Percentiles rank a stretch among this genome's conserved stretches.
Evolutionary conservation across 2,113 vertebrate genomes (phyloP).

Genomic region (Anoura caudifer): DNA sequence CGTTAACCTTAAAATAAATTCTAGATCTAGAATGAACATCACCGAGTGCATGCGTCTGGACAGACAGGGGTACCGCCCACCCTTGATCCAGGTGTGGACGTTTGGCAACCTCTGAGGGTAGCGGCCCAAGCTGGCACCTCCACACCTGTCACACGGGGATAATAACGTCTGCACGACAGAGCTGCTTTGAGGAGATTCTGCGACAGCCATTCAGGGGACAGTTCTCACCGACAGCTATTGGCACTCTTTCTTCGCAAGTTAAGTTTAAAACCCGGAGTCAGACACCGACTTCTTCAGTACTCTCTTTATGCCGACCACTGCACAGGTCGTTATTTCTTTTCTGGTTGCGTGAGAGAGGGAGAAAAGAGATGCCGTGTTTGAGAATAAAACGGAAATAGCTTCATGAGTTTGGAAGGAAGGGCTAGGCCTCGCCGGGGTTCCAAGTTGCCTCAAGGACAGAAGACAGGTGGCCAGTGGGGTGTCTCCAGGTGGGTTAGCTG

Average conservation of each 20-base stretch:
- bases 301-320: neutral
- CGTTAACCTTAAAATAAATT: neutral
- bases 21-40: neutral
- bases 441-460: neutral
- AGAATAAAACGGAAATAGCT: neutral
- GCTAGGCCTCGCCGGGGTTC: no score
- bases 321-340: neutral
- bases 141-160: neutral
- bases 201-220: neutral
- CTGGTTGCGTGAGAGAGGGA: neutral
- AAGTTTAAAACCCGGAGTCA: neutral
- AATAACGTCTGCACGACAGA: neutral
- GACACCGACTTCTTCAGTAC: neutral
- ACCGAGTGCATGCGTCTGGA: neutral
- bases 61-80: rapidly evolving
- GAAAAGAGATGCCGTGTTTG: neutral
- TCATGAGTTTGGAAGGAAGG: neutral
- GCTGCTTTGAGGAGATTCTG: neutral
- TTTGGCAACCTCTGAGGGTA: neutral
- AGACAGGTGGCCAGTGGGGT: rapidly evolving
- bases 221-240: no score
- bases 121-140: no score
- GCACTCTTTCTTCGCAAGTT: neutral
- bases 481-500: neutral
- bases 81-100: no score